These are phyloP conservation scores for Rhadinocentrus ornatus DNA, from an alignment of 2,797 vertebrate species.

Conservation along the genomic window DNA sequence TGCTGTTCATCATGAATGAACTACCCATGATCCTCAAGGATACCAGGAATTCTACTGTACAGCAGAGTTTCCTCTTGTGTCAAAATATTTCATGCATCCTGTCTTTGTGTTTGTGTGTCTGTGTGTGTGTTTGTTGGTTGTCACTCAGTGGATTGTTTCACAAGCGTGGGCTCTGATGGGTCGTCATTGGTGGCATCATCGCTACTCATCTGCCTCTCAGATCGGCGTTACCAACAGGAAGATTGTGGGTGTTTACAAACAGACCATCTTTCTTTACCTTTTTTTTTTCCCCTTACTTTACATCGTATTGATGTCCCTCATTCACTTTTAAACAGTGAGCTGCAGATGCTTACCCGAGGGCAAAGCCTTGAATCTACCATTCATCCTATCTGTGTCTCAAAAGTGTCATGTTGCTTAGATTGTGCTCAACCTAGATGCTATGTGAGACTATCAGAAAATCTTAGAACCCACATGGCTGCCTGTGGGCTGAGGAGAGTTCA, in stretches of 20 bases:
- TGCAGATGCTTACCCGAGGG: slow-evolving; percentile 12
- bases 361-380: slow-evolving; percentile 19
- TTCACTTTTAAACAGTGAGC: neutral
- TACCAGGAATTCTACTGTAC: slow-evolving; percentile 62
- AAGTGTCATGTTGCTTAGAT: slow-evolving; percentile 50
- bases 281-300: neutral
- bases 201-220: slow-evolving; percentile 29
- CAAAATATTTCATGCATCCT: slow-evolving; percentile 69
- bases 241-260: slow-evolving; percentile 29
- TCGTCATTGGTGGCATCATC: slow-evolving; percentile 49
- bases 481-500: slow-evolving; percentile 18
- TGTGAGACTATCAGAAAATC: slow-evolving; percentile 18
- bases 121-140: slow-evolving; percentile 26
- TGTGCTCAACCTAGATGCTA: slow-evolving; percentile 40
- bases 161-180: slow-evolving; percentile 49
- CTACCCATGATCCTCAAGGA: slow-evolving; percentile 46
- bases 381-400: slow-evolving; percentile 22
- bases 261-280: neutral
- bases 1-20: slow-evolving; percentile 22
- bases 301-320: neutral
- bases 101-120: slow-evolving; percentile 29
- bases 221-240: slow-evolving; percentile 17
- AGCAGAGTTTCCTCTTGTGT: slow-evolving; percentile 57
- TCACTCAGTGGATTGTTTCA: slow-evolving; percentile 57
- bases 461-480: slow-evolving; percentile 58